Conservation (phyloP, 2,888 invertebrate species). For the Onchidella celtica region DNA sequence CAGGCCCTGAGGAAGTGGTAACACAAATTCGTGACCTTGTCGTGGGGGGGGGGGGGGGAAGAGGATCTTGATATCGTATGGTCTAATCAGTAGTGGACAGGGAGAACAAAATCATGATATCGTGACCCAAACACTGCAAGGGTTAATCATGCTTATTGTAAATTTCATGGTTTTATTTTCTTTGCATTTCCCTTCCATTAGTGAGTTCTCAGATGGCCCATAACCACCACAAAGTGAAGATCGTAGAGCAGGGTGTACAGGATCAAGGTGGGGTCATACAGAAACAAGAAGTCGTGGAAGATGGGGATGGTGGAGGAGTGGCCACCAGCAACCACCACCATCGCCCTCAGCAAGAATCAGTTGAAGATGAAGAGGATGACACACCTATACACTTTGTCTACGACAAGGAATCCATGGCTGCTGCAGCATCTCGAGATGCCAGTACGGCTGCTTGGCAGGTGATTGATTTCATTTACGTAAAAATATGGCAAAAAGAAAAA, state of each 20-base stretch:
- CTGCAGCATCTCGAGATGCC: constrained; percentile 39
- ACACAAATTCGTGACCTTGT: too few species aligned
- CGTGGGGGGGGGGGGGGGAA: too few species aligned
- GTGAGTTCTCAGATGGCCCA: constrained; percentile 21
- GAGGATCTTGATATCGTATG: too few species aligned
- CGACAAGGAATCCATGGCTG: constrained; percentile 43
- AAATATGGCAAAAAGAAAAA: too few species aligned
- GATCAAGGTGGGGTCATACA: constrained; percentile 24
- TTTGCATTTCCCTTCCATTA: too few species aligned
- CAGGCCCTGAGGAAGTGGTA: too few species aligned
- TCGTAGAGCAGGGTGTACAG: constrained; percentile 12
- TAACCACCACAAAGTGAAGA: constrained; percentile 37
- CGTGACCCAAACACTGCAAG: too few species aligned
- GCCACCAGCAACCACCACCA: background rate
- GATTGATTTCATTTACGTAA: background rate
- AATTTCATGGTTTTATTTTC: too few species aligned
- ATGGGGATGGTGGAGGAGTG: constrained; percentile 12
- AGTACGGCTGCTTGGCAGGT: constrained; percentile 51
- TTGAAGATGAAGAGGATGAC: constrained; percentile 39
- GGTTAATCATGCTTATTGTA: too few species aligned
- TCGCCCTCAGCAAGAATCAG: background rate
- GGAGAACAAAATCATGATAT: too few species aligned
- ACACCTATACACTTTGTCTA: constrained; percentile 50
- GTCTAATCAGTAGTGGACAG: too few species aligned
- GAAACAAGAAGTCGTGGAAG: constrained; percentile 33